Conservation (phyloP, 2,113 vertebrate species). For the Oceanodroma tethys region DNA sequence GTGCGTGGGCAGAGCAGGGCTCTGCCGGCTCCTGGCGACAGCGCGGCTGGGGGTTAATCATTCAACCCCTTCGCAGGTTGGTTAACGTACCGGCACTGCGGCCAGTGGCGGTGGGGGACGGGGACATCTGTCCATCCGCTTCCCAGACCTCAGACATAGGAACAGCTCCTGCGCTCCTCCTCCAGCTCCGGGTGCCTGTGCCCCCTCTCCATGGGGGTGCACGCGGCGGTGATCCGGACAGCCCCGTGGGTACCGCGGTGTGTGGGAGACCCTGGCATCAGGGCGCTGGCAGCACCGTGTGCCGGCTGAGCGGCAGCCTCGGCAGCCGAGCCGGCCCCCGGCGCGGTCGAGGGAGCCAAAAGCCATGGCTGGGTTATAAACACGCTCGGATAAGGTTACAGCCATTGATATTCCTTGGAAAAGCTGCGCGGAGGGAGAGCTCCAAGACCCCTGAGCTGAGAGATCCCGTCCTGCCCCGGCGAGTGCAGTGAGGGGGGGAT, state of each 20-base stretch:
- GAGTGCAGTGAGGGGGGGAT: background rate
- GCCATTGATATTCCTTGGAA: background rate
- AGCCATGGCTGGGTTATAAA: background rate
- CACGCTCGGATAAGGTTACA: conserved; percentile 1
- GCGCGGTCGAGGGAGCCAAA: background rate
- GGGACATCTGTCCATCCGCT: background rate
- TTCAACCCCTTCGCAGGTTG: background rate
- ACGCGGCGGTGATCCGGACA: accelerated
- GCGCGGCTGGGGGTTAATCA: background rate
- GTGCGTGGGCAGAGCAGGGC: background rate
- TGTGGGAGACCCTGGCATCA: background rate
- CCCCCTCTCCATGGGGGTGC: background rate
- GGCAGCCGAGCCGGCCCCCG: background rate
- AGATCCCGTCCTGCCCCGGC: background rate
- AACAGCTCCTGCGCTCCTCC: background rate
- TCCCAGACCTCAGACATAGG: accelerated
- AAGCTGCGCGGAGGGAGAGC: background rate
- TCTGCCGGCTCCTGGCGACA: background rate
- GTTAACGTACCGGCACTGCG: background rate
- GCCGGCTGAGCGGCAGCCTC: background rate
- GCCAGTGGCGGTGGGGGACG: background rate
- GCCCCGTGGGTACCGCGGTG: accelerated
- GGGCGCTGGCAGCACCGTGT: accelerated
- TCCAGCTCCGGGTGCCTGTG: background rate
- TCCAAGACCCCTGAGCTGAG: background rate